A percentile compares a stretch with the other conserved stretches of the same genome.
Evolutionary conservation across 2,797 vertebrate genomes (phyloP).

Genomic region (Gymnoscopelus braueri): DNA sequence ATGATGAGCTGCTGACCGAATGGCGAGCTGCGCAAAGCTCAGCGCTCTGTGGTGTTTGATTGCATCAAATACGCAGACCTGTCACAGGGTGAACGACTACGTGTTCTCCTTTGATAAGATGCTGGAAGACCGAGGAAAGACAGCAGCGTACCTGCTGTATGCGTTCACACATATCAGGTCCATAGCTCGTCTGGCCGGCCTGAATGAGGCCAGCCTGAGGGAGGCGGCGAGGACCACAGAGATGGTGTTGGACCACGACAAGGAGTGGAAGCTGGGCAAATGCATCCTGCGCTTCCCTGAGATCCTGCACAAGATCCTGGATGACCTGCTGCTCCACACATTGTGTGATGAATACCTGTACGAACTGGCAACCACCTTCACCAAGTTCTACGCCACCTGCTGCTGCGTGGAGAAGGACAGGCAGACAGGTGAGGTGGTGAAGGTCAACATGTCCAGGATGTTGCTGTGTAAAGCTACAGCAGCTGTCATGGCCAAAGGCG

Average conservation of each 20-base stretch:
- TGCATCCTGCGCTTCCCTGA: constrained; percentile 95
- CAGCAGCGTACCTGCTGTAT: no score
- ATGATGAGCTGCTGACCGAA: no score
- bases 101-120: no score
- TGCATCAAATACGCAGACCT: constrained; percentile 98
- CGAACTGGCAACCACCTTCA: constrained; percentile 97
- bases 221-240: constrained; percentile 86
- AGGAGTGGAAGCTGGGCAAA: constrained; percentile 96
- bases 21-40: constrained; percentile 86
- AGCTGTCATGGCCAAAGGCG: no score
- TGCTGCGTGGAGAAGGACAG: constrained; percentile 98
- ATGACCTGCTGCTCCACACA: constrained; percentile 92
- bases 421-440: constrained; percentile 83
- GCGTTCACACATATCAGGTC: no score
- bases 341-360: constrained; percentile 97
- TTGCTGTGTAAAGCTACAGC: no score
- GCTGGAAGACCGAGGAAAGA: no score
- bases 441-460: no score
- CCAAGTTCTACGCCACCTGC: constrained; percentile 98
- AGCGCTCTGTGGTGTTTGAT: constrained; percentile 91
- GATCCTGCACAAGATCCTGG: constrained; percentile 93
- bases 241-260: constrained; percentile 91
- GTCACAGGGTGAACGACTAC: constrained; percentile 85
- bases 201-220: constrained; percentile 78
- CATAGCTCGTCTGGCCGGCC: no score